Base-by-base conservation (phyloP, 2,113 vertebrate genomes). In the Rhabdomys dilectus region DNA sequence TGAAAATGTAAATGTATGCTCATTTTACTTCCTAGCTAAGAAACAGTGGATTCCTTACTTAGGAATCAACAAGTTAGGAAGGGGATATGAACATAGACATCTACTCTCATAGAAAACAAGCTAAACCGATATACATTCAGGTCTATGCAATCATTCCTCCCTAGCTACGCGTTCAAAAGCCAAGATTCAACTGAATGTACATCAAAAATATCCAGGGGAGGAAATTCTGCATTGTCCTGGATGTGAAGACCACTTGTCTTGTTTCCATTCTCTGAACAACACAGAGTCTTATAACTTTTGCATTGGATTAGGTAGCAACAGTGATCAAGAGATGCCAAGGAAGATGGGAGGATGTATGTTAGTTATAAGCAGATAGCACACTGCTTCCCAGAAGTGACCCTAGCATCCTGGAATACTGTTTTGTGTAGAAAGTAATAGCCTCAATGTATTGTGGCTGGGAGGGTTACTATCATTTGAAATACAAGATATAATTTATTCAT, bases 1-100 rank as follows among this genome's bases (percentile, higher is more conserved):
- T 48, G 89, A 94, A 96, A 95, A 96, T 96, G 81, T 81, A 97
- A 97, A 97, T 88, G 96, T 68, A 29, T 66, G 97, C 88, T 97
- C 62, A 89, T 95, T 94, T 97, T 86, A 84, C 75, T 87, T 48
- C 51, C 24, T 34, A 88, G 90, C 92, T 93, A 88, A 89, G 92
- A 77, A 89, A 94, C 11, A 89, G 80, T 73, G 88, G 86, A 82
- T 93, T 93, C 75, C 85, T 95, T 91, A 76, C 75, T 76, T 72
- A 80, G 42, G 53, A 94, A 91, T 92, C 85, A 95, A 91, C 82
- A 89, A 92, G 86, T 89, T 90, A 22, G 42, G 60, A 72, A 21
- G 29, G 31, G 16, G 42, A 0, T 68, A 82, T 22, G 45, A 60
- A 89, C 26, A 34, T 31, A 92, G 51, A 82, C n/a, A 76, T 8